Base-by-base conservation (phyloP, 2,797 vertebrate genomes). In the Sarcoramphus papa region DNA sequence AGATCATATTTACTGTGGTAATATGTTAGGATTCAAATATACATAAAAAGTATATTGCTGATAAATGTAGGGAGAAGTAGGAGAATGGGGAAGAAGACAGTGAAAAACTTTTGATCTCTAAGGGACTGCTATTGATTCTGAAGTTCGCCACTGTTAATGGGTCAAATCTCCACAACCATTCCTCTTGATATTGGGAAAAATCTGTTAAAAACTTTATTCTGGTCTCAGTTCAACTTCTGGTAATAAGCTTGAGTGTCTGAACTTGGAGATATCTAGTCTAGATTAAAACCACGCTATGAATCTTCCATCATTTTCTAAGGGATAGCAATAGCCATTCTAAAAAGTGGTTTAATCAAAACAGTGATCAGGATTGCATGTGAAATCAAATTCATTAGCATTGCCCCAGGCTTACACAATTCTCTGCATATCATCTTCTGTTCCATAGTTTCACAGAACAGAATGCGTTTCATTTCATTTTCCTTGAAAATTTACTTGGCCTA, bases 311-410 rank as follows among this genome's bases (percentile, higher is more conserved):
- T 43, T 83, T 74, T 77, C 31, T 33, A 33, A 85, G 40, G n/a
- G 91, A 63, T 80, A 80, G 19, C 20, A 53, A 28, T 56, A 56
- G 12, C 37, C 64, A 37, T 78, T 64, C 64, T 78, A 5, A 50
- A 92, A 83, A 64, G 20, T 57, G 12, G 4, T 86, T 67, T 65
- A 67, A 62, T 93, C 69, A 47, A 70, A 92, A 50, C 40, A 21
- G n/a, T 85, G 69, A 82, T 62, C 50, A 82, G 86, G 60, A 76
- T 77, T 91, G 64, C 60, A 77, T 84, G 45, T 78, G 78, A 94
- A 92, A 78, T 77, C 74, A 82, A 95, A 92, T 93, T 81, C 50
- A 87, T 94, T 85, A 93, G 35, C 82, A 67, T 48, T 90, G 60
- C 83, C 45, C n/a, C 25, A 48, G 53, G 72, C 53, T 90, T 83